A percentile compares a stretch with the other conserved stretches of the same genome.
phyloP scores from a whole-genome alignment of 2,113 vertebrate genomes.

The Etheostoma cragini region DNA sequence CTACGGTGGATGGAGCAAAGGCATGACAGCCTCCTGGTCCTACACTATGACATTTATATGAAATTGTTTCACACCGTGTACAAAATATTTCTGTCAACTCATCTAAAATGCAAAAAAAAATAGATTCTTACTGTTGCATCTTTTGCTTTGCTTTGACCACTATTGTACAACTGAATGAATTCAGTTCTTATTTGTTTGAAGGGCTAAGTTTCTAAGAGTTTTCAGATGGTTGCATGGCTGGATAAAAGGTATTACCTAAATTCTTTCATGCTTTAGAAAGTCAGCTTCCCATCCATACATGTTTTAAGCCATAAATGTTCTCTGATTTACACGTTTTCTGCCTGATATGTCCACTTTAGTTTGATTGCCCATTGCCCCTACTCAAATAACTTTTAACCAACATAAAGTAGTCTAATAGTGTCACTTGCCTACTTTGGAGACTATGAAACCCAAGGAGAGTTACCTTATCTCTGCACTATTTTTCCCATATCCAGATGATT shows the following conservation, averaged over 20 bases:
- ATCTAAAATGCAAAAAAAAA: conserved; percentile 27
- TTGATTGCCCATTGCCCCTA: not conserved
- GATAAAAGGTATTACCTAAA: conserved; percentile 40
- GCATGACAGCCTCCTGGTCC: conserved; percentile 57
- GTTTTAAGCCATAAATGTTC: not conserved
- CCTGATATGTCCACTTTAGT: not conserved
- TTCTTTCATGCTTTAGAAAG: conserved; percentile 20
- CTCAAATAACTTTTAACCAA: not conserved
- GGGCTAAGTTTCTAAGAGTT: conserved; percentile 17
- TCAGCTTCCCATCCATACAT: not conserved
- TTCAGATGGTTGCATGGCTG: conserved; percentile 1
- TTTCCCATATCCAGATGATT: not conserved
- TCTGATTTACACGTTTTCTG: not conserved
- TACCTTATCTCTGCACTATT: not conserved
- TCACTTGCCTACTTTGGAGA: too few relatives aligned
- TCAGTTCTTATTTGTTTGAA: conserved; percentile 16
- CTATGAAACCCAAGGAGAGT: not conserved
- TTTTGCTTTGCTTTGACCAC: conserved; percentile 4
- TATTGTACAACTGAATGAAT: conserved; percentile 18
- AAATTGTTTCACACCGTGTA: conserved; percentile 17
- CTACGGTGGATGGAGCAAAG: conserved; percentile 53
- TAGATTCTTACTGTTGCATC: not conserved
- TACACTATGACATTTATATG: conserved; percentile 53
- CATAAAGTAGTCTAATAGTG: not conserved
- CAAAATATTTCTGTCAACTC: conserved; percentile 38